Evolutionary conservation across 2,113 vertebrate species (phyloP), one percentile per base, ranked within the genome.

Genomic region (Serilophus lunatus): DNA sequence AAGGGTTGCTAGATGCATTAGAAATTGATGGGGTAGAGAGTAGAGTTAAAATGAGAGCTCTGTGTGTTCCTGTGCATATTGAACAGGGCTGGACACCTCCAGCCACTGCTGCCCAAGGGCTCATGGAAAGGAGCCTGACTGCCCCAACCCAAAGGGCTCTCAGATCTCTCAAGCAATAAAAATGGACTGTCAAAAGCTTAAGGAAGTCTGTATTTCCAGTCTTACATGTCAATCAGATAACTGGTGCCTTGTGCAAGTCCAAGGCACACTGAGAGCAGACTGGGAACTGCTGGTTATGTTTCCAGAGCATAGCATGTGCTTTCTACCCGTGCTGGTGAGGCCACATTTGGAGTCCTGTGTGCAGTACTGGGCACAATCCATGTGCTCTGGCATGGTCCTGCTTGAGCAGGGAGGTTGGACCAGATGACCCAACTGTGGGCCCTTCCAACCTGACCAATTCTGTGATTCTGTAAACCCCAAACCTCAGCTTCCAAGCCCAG

Each of bases 11-110:
- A 24, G 0, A 18, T 5, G 33, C 72, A 70, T 59, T 44, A 91
- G 59, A 28, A 81, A 88, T 33, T 63, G 60, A 71, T 81, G 53
- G 59, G 68, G 86, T 76, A 66, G 56, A 81, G 86, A 69, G 86
- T 0, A 77, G 17, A 38, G 23, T 59, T 59, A 14, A 71, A 59
- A 31, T 1, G 18, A 92, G 88, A 86, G 51, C 31, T 44, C 59
- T 40, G 50, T 50, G 59, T 38, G 35, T 6, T 60, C 26, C 66
- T 50, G 28, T 57, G 74, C 69, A 59, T 23, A 6, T 23, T 3
- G 17, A 88, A 24, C 3, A 56, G 29, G 56, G 36, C 38, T 1
- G 3, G 75, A 57, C 66, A 60, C 71, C 70, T 65, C 53, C 2
- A 9, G 20, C 38, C 42, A 4, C 26, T 16, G 84, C 76, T 44